A percentile compares a stretch with the other conserved stretches of the same genome.
Evolutionary conservation across 2,113 vertebrate species (phyloP).

Genomic region (Gavia stellata): DNA sequence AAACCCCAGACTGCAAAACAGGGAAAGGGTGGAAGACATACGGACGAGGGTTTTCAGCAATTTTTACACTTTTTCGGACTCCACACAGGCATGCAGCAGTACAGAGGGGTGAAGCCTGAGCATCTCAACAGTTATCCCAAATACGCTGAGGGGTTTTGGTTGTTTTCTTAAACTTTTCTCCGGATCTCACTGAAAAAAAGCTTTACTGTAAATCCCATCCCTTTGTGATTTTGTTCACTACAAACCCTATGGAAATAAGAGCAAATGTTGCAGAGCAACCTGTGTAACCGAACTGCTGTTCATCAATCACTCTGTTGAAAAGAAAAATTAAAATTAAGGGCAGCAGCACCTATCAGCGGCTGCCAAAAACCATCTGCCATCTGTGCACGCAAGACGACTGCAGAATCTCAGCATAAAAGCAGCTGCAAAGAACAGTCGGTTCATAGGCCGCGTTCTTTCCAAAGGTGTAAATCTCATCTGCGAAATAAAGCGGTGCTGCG

Average conservation of each 20-base stretch:
- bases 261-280: not conserved
- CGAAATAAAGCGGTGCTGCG: not conserved
- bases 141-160: fast-evolving
- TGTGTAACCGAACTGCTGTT: not conserved
- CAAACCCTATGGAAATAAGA: not conserved
- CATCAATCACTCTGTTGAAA: not conserved
- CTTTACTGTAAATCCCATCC: not conserved
- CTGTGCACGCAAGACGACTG: not conserved
- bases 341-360: not conserved
- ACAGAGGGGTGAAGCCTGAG: not conserved
- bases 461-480: not conserved
- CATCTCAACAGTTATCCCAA: not conserved
- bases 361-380: not conserved
- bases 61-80: not conserved
- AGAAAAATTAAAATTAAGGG: not conserved
- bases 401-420: not conserved
- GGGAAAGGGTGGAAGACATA: not conserved
- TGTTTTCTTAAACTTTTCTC: not conserved
- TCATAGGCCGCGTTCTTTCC: conserved; percentile 21
- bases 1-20: too few species aligned
- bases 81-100: not conserved
- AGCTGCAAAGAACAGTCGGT: not conserved
- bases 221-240: not conserved
- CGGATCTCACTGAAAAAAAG: not conserved
- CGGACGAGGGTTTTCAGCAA: not conserved